Evolutionary conservation across 2,888 invertebrate genomes (phyloP), one percentile per base, ranked within the genome.

Genomic region (Brachylomia viminalis): DNA sequence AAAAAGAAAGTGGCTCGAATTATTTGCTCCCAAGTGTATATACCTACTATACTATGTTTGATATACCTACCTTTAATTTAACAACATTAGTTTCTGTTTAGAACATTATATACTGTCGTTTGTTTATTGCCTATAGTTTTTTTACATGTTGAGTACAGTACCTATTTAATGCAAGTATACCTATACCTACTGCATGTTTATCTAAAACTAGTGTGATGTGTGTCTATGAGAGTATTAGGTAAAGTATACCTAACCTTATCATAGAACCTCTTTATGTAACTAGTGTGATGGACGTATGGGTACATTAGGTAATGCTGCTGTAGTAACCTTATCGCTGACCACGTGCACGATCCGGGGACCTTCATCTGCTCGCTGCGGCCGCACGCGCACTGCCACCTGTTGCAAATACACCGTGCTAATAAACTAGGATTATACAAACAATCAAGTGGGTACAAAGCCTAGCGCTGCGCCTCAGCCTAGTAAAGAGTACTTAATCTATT

Each of bases 311-410:
- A 65, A 83, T 80, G 83, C 75, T 20, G 47, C 47, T 49, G 47
- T 49, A 79, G 84, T 92, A 87, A 96, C 98, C 97, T 98, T 98
- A 91, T 98, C 97, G 94, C 98, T 98, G 88, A 98, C 97, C 89
- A 97, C 98, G 93, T 98, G 98, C 76, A 98, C 97, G 90, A 98
- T 97, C 89, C 98, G 97, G 68, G 97, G 97, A 65, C 97, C 97
- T 95, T 99, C 99, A 90, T 98, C 98, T 56, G 97, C 93, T 83
- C 97, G 97, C 83, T 98, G 97, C 13, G 99, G 99, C 78, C 99
- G 97, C 83, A 99, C 98, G 89, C 99, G 97, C 74, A 99, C 98
- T 67, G 98, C 98, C 81, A 99, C 99, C 98, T 98, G 92, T 75
- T 79, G 80, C 79, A 82, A 67, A 87, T 20, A 75, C 30, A 81